Evolutionary conservation across 2,113 vertebrate species (phyloP), one percentile per base, ranked within the genome.

Genomic region (Sinocyclocheilus maitianheensis): DNA sequence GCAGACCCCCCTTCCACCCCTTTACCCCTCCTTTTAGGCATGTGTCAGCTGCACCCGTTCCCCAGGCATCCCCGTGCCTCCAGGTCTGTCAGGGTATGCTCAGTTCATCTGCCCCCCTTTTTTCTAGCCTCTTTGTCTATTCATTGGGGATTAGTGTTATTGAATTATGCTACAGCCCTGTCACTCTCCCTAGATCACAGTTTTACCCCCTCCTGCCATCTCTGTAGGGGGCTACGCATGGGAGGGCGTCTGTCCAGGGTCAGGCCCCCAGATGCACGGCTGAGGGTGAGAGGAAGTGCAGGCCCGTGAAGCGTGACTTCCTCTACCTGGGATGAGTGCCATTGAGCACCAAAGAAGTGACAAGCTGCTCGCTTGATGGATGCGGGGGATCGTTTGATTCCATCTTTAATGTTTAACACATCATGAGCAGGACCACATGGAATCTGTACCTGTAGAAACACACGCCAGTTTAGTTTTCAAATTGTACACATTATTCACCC

Each of bases 121-220:
- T 86, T 40, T 87, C 37, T 86, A 69, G 90, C 90, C 92, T 87
- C 91, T 91, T 92, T 92, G 89, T 90, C 90, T 89, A 85, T 91
- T 93, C 92, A 94, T 91, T 93, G 92, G 91, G 93, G 93, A 94
- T 95, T 94, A 93, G 93, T 93, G 92, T 94, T 94, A 94, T 95
- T 94, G 93, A 94, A 94, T 95, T 94, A 95, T 93, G 91, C 91
- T 84, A 75, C 86, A 84, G 88, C 48, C 40, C 84, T 81, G 88
- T 78, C 84, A 77, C 72, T 87, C 79, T 40, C 60, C 58, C 75
- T 58, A 20, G 24, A 37, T 13, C 69, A 16, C 62, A 81, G 75
- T 81, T 46, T 83, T 74, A 77, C 24, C 87, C 74, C 76, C 71
- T 84, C 40, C 53, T 86, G 13, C 80, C 6, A 40, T 14, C 5